Conservation (phyloP, 2,888 invertebrate genomes). For the Amiota mariae region DNA sequence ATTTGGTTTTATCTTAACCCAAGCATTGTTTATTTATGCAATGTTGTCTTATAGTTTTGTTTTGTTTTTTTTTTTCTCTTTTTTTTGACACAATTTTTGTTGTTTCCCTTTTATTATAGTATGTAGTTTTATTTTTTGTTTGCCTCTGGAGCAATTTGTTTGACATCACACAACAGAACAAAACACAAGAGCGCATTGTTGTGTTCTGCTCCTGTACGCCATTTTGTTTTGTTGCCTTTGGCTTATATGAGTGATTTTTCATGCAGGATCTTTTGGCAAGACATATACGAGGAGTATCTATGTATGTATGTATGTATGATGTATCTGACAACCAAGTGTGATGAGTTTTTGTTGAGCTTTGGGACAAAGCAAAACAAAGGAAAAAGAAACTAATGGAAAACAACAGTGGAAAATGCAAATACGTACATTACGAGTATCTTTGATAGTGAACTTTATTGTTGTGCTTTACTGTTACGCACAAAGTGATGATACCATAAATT, state of each 20-base stretch:
- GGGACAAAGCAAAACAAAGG: too few species aligned
- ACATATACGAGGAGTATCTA: too few species aligned
- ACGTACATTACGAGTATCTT: neutral
- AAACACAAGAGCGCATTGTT: neutral
- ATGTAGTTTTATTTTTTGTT: neutral
- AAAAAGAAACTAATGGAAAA: neutral
- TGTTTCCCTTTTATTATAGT: neutral
- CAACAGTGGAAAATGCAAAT: neutral
- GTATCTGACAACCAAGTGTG: neutral
- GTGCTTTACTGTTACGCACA: neutral
- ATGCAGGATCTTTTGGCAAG: neutral
- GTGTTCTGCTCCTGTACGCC: neutral
- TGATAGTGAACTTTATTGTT: neutral
- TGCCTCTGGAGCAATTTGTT: conserved; percentile 18
- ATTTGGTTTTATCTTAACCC: neutral
- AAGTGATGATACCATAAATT: too few species aligned
- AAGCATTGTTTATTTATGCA: conserved; percentile 15
- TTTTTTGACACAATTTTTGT: neutral
- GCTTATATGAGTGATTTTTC: conserved; percentile 8
- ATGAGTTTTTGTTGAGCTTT: neutral
- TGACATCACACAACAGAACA: neutral
- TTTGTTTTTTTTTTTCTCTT: too few species aligned
- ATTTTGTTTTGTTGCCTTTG: conserved; percentile 8
- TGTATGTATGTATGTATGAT: too few species aligned
- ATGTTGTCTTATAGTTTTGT: neutral